Conservation (phyloP, 2,888 invertebrate species). For the Chaitophorus viminalis region DNA sequence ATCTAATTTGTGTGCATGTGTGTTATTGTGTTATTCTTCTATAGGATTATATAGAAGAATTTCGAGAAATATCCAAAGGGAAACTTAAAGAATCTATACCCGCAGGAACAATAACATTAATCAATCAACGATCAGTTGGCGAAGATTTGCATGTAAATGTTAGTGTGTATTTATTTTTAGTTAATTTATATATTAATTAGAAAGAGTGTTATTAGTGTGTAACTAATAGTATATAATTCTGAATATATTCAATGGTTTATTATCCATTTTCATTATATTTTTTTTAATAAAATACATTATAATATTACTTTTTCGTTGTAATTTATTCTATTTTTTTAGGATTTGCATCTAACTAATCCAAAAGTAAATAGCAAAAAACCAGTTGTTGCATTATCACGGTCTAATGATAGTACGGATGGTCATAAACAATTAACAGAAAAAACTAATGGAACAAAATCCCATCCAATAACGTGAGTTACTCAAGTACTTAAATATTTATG, state of each 20-base stretch:
- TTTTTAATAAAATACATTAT: neutral
- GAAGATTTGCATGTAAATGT: slow-evolving; percentile 87
- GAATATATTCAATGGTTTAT: neutral
- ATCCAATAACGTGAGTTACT: slow-evolving; percentile 58
- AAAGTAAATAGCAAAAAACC: slow-evolving; percentile 56
- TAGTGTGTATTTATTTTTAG: slow-evolving; percentile 61
- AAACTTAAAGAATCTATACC: slow-evolving; percentile 93
- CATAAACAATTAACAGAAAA: slow-evolving; percentile 45
- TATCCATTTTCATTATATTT: too few relatives aligned
- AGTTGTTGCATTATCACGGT: slow-evolving; percentile 26
- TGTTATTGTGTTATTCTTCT: slow-evolving; percentile 68
- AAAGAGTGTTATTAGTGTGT: slow-evolving; percentile 27
- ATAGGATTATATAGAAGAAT: slow-evolving; percentile 97
- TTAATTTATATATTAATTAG: slow-evolving; percentile 18
- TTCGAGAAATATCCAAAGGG: slow-evolving; percentile 95
- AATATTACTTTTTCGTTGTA: neutral
- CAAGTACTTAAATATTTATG: neutral
- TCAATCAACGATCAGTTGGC: slow-evolving; percentile 94
- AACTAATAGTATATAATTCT: slow-evolving; percentile 17
- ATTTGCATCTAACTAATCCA: slow-evolving; percentile 52
- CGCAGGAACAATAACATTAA: slow-evolving; percentile 91
- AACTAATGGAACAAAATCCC: slow-evolving; percentile 47
- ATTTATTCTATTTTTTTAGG: slow-evolving; percentile 29
- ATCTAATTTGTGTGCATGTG: slow-evolving; percentile 64
- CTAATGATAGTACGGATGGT: slow-evolving; percentile 43